Percentiles rank a stretch among this genome's conserved stretches.
These are phyloP conservation scores for Tribolium castaneum DNA, from an alignment of 1,140 invertebrate species.

Conservation along the genomic window DNA sequence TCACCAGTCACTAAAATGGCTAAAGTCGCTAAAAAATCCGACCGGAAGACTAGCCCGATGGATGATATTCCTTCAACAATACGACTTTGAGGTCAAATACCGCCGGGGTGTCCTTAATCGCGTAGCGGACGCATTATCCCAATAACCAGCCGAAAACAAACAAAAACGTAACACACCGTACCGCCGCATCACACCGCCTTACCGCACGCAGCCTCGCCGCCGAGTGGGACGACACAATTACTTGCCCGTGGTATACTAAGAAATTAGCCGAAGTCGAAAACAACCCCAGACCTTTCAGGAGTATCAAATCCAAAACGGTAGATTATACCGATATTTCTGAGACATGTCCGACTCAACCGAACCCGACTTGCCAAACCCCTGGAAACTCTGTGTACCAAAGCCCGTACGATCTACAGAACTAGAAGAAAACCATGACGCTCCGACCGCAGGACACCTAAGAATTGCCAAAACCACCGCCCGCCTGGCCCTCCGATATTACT, in stretches of 20 bases:
- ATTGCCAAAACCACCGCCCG: background rate
- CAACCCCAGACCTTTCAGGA: conserved; percentile 39
- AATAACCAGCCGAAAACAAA: background rate
- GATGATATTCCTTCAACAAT: conserved; percentile 59
- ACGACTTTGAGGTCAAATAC: conserved; percentile 55
- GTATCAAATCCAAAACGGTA: conserved; percentile 51
- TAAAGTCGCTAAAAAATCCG: conserved; percentile 47
- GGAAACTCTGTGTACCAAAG: conserved; percentile 47
- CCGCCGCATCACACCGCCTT: no score
- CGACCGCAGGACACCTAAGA: background rate
- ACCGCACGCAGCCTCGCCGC: background rate
- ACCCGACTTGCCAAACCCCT: background rate
- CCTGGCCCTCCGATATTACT: background rate
- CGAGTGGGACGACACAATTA: background rate
- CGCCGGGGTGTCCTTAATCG: conserved; percentile 54
- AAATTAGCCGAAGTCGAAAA: background rate
- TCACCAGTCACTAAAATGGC: conserved; percentile 48
- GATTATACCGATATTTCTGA: conserved; percentile 52
- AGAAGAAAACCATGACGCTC: conserved; percentile 38
- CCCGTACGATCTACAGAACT: conserved; percentile 39
- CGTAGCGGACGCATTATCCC: background rate
- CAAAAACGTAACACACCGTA: no score
- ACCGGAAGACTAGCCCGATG: conserved; percentile 51
- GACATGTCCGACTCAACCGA: conserved; percentile 35
- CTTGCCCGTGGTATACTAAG: background rate